Evolutionary conservation across 2,888 invertebrate species (phyloP).

Genomic region (Lepidocyrtoides sp.): DNA sequence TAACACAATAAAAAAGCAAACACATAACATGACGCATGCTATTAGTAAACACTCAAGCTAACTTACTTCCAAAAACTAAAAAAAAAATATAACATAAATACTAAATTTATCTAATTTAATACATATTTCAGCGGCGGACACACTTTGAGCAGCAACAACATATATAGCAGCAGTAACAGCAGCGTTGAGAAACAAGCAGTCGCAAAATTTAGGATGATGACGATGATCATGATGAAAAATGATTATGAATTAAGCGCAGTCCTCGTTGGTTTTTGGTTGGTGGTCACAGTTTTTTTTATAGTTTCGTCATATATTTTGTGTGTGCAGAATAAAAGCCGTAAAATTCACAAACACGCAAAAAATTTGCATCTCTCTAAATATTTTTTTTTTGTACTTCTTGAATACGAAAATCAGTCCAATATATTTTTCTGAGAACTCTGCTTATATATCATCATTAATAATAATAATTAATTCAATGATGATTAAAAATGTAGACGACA

Average conservation of each 20-base stretch:
- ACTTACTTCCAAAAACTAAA: not conserved
- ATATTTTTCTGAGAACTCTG: constrained; percentile 75
- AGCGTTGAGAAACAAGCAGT: not conserved
- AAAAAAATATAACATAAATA: not conserved
- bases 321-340: not conserved
- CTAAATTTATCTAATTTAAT: not conserved
- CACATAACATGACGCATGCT: not conserved
- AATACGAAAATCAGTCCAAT: constrained; percentile 78
- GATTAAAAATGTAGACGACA: constrained; percentile 37
- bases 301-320: not conserved
- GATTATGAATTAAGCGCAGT: too few species aligned
- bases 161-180: not conserved
- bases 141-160: not conserved
- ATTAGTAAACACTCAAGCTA: constrained; percentile 24
- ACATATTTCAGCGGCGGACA: too few species aligned
- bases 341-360: not conserved
- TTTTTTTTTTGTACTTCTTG: constrained; percentile 69
- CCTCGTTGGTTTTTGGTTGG: too few species aligned
- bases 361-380: not conserved
- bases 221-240: too few species aligned
- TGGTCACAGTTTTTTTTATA: too few species aligned
- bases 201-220: too few species aligned
- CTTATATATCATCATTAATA: constrained; percentile 33
- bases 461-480: not conserved
- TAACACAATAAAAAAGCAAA: not conserved